Evolutionary conservation across 2,888 invertebrate species (phyloP).

Genomic region (Actias luna): DNA sequence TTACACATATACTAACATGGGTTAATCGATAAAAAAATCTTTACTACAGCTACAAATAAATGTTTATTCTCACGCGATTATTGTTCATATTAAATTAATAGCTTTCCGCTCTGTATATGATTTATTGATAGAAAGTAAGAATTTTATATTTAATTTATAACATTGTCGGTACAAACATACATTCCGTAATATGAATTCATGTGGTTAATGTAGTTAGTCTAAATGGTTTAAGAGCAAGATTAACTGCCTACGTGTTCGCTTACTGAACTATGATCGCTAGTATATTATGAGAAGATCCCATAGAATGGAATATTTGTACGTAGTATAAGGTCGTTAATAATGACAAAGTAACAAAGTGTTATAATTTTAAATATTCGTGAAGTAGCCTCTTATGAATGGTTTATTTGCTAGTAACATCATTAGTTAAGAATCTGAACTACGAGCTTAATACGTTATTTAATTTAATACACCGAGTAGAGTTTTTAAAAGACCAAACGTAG

Average conservation of each 20-base stretch:
- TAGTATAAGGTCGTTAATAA: background rate
- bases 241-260: constrained; percentile 6
- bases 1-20: constrained; percentile 69
- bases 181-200: constrained; percentile 18
- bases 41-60: constrained; percentile 62
- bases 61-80: constrained; percentile 76
- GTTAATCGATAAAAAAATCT: constrained; percentile 66
- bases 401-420: constrained; percentile 4
- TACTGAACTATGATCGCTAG: background rate
- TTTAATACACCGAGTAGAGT: constrained; percentile 23
- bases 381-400: constrained; percentile 1
- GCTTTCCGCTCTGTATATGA: constrained; percentile 45
- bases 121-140: constrained; percentile 53
- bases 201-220: constrained; percentile 11
- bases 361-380: background rate
- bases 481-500: background rate
- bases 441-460: constrained; percentile 21
- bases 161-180: constrained; percentile 12
- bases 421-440: background rate
- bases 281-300: constrained; percentile 1
- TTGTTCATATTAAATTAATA: constrained; percentile 62
- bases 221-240: constrained; percentile 15
- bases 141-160: constrained; percentile 22
- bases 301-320: background rate
- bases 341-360: background rate